Conservation (phyloP, 2,888 invertebrate genomes). For the Metalampra italica region DNA sequence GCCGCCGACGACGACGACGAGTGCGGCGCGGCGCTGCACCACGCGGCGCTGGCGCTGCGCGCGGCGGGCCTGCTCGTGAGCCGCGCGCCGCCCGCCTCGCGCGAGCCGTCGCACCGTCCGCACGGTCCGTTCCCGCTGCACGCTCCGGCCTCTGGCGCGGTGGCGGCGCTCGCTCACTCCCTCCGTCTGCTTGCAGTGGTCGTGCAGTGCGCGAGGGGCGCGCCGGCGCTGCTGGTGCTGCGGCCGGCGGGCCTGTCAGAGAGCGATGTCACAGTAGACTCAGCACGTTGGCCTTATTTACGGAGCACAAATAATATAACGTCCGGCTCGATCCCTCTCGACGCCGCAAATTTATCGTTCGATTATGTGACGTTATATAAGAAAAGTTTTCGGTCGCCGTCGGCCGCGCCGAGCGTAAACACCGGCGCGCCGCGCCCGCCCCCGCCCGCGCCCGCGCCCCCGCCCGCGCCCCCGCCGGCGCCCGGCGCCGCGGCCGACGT, state of each 20-base stretch:
- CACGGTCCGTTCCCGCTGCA: background rate
- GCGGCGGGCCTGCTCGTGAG: conserved; percentile 13
- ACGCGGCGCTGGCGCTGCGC: conserved; percentile 26
- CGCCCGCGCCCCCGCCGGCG: conserved; percentile 12
- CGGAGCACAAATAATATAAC: conserved; percentile 7
- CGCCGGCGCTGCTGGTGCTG: conserved; percentile 9
- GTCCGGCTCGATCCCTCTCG: conserved; percentile 11
- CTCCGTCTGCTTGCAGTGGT: background rate
- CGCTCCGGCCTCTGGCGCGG: too few species aligned
- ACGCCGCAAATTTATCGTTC: conserved; percentile 23
- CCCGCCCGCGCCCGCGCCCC: conserved; percentile 7
- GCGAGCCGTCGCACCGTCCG: background rate
- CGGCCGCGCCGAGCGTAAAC: background rate
- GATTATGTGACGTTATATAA: conserved; percentile 19
- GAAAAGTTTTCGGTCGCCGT: conserved; percentile 27
- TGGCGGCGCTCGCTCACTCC: too few species aligned
- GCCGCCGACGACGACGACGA: conserved; percentile 20
- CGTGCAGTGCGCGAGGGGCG: conserved; percentile 31
- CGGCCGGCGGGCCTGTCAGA: background rate
- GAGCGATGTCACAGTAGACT: too few species aligned
- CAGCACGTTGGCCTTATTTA: too few species aligned
- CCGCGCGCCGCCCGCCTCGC: background rate
- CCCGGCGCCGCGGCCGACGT: conserved; percentile 18
- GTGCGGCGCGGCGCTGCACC: conserved; percentile 20
- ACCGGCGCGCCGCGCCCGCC: background rate